Evolutionary conservation across 2,113 vertebrate genomes (phyloP), one percentile per base, ranked within the genome.

Genomic region (Leuciscus idus): DNA sequence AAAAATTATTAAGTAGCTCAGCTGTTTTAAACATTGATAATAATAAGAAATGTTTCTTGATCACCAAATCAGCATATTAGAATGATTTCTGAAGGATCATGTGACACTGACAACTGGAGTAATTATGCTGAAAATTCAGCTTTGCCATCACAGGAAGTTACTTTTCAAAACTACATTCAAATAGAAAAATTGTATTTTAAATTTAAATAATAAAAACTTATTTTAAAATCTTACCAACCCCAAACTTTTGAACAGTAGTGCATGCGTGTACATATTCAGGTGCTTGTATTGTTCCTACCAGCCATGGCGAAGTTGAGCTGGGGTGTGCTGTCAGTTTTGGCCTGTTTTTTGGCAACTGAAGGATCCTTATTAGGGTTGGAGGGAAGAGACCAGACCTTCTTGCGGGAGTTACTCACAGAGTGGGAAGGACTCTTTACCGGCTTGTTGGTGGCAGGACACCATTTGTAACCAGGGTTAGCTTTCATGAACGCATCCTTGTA

Each of bases 401-500:
- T 99, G 86, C 98, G 95, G 83, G 93, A 93, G 12, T 93, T 97
- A 36, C 95, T 95, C 87, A 98, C 94, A 75, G 95, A 89, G 50
- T 95, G 94, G 73, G 97, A 85, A 26, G 96, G 94, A 46, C 94
- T 96, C 92, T 99, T 99, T 50, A 99, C 95, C 80, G 97, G 98
- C 93, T 99, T 98, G 94, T 97, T 99, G 90, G 97, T 98, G 77
- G 97, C 95, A 70, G 98, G 97, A 94, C 98, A 99, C 98, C 98
- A 99, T 92, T 98, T 99, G 93, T 99, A 99, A 85, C 97, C 98
- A 33, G 98, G 98, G 85, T 99, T 98, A 68, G 98, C 98, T 93
- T 99, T 99, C 97, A 99, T 98, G 91, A 99, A 99, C 36, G 98
- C 98, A 93, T 99, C 98, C 84, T 99, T 99, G 92, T 99, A 99